Base-by-base conservation (phyloP, 2,113 vertebrate species). In the Larimichthys crocea region DNA sequence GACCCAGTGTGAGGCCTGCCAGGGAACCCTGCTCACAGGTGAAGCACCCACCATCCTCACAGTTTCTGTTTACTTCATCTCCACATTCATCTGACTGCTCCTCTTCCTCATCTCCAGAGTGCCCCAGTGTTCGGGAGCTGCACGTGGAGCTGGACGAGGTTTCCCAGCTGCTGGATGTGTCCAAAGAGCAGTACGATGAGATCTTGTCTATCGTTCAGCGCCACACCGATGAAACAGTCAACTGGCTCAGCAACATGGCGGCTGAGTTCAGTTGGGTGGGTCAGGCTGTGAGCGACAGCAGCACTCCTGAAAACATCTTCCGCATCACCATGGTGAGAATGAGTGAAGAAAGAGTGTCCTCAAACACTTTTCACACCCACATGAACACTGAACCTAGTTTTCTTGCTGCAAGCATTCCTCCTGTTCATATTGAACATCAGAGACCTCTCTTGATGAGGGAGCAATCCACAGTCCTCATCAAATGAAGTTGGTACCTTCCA, bases 211-310 rank as follows among this genome's bases (percentile, higher is more conserved):
- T 98, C 48, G 94, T 96, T 61, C 95, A 93, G 74, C 95, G 67
- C 46, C 97, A 99, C 79, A 92, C 96, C 0, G 95, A 96, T n/a
- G 96, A 98, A 57, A 97, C 96, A 0, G 76, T 92, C 6, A 89
- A 83, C 87, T 92, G 97, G 93, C 83, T 98, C 79, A 92, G 91
- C 85, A 94, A 92, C 93, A 97, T 97, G 96, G 96, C 94, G 1
- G 80, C 95, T 5, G 91, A 95, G 15, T 98, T 96, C 80, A 95
- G 95, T 75, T 98, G 97, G 97, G 97, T 99, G 89, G 93, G 95
- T 7, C 94, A 95, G 74, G 87, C 96, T 63, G 94, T 88, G 70
- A 92, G 49, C 88, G 88, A 95, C 75, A 89, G 93, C 73, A 91
- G 66, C 83, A 62, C 75, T 59, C 83, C 91, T 0, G 90, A 94